phyloP scores from a whole-genome alignment of 2,797 vertebrate species.

The Neomorphus geoffroyi region DNA sequence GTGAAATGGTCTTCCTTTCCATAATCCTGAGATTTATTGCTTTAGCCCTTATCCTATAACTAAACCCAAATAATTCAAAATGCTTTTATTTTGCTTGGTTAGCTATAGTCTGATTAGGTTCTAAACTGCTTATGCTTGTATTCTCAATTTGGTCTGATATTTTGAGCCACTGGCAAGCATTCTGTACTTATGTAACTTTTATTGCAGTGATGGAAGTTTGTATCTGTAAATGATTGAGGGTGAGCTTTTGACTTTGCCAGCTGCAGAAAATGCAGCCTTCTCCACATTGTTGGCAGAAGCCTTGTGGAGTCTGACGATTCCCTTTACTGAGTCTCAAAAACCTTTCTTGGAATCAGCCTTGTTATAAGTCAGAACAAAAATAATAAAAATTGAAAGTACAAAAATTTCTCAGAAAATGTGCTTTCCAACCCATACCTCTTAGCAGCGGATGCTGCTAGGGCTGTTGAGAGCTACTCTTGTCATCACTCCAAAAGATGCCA shows the following conservation, averaged over 20 bases:
- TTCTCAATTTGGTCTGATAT: neutral
- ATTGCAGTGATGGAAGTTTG: neutral
- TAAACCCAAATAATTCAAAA: conserved; percentile 1
- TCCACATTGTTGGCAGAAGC: neutral
- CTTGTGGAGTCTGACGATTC: neutral
- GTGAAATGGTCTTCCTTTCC: neutral
- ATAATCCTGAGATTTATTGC: neutral
- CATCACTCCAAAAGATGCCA: neutral
- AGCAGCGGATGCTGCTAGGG: neutral
- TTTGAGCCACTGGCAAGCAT: neutral
- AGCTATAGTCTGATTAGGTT: neutral
- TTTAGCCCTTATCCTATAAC: neutral
- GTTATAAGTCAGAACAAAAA: neutral
- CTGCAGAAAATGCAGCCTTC: neutral
- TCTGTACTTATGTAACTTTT: neutral
- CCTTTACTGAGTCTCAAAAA: neutral
- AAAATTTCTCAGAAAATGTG: neutral
- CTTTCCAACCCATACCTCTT: neutral
- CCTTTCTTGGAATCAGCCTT: neutral
- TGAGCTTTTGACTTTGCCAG: neutral
- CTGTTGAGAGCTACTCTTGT: neutral
- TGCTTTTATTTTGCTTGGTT: conserved; percentile 10
- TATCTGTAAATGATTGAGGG: neutral
- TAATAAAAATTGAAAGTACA: neutral
- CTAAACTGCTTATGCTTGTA: neutral